phyloP scores from a whole-genome alignment of 1,140 invertebrate species.

The Drosophila neocordata region DNA sequence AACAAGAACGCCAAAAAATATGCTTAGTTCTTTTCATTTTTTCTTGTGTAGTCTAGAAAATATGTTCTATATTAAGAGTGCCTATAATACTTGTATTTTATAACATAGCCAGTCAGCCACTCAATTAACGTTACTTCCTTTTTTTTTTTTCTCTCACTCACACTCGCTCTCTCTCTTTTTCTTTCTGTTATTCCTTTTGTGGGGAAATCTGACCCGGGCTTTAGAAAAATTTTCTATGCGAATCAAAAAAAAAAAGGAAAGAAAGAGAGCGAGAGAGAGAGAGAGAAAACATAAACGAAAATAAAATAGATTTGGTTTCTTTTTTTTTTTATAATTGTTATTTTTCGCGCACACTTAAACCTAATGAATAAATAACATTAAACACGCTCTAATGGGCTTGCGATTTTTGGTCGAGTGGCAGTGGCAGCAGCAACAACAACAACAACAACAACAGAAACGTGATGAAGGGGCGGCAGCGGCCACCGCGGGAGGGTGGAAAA shows the following conservation, averaged over 20 bases:
- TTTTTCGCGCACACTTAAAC: conserved; percentile 80
- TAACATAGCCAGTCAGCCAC: conserved; percentile 53
- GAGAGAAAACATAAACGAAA: conserved; percentile 33
- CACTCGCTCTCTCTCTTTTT: not conserved
- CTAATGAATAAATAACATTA: conserved; percentile 82
- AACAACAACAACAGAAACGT: too few species aligned
- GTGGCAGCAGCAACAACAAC: too few species aligned
- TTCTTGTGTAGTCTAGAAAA: conserved; percentile 5
- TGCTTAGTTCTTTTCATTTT: conserved; percentile 27
- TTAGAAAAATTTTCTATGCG: conserved; percentile 40
- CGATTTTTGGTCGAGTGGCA: conserved; percentile 57
- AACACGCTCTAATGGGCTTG: conserved; percentile 76
- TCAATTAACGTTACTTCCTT: conserved; percentile 66
- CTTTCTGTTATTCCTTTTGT: not conserved
- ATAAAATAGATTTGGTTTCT: conserved; percentile 25
- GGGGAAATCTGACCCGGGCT: conserved; percentile 70
- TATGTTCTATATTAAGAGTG: conserved; percentile 1
- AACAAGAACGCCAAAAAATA: conserved; percentile 32
- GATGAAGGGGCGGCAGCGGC: conserved; percentile 11
- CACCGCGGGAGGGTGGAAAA: conserved; percentile 61
- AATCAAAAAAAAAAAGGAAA: conserved; percentile 43
- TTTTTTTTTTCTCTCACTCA: conserved; percentile 22
- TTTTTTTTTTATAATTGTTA: conserved; percentile 76
- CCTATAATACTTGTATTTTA: conserved; percentile 58
- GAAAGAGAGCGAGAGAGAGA: conserved; percentile 41